Evolutionary conservation across 2,113 vertebrate genomes (phyloP), one percentile per base, ranked within the genome.

Genomic region (Hucho hucho): DNA sequence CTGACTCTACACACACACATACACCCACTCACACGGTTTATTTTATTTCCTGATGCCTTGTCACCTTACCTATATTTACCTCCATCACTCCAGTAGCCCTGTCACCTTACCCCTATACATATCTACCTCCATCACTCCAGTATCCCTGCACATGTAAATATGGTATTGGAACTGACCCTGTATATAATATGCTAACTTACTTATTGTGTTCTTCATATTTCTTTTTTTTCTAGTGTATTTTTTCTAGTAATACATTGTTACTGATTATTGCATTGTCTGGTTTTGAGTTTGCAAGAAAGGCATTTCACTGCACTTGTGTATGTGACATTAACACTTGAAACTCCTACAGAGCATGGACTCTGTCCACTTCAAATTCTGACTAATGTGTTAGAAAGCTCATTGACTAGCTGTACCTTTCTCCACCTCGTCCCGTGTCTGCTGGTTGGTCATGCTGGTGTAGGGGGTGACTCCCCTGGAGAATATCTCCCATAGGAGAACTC

Each of bases 401-500:
- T 56, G 18, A 18, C 53, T 61, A 2, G 18, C 58, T 24, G n/a
- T 63, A 99, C 98, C 98, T 77, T 86, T 94, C 66, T 98, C 97
- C 65, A 99, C 91, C 0, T 95, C 92, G 0, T 99, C 97, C 1
- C 96, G 91, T 0, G 95, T 95, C 89, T 98, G 95, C 78, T 97
- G 96, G 81, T 99, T 99, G 91, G 66, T 96, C 94, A 98, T 95
- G 87, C 87, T 94, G 74, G 94, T 69, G 26, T 99, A 99, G 0
- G 98, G 98, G 0, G 93, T 81, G 0, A 94, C 90, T 0, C 98
- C 97, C 81, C 95, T 84, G 72, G 95, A 97, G 89, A 99, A 99
- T 18, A 95, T 91, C 90, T 99, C 98, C 97, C 98, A 99, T 18
- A 98, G 88, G 68, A 98, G 87, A 61, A 99, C 88, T 1, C 97